Conservation (phyloP, 2,113 vertebrate species). For the Carlito syrichta region DNA sequence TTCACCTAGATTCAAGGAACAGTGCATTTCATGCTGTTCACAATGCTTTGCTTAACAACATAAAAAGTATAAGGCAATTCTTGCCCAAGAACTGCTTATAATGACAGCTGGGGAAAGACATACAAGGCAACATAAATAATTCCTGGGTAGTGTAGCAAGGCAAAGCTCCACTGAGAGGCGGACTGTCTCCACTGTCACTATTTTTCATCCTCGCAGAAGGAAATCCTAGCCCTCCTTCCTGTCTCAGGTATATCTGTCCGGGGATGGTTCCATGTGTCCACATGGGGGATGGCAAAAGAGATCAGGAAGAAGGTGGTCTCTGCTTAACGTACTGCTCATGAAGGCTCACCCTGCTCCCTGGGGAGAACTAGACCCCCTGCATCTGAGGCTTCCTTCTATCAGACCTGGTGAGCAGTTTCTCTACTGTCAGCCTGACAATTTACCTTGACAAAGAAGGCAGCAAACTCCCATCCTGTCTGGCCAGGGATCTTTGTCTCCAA, state of each 20-base stretch:
- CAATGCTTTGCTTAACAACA: not conserved
- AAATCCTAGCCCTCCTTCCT: fast-evolving
- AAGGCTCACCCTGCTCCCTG: fast-evolving
- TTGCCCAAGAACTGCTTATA: not conserved
- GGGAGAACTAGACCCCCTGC: not conserved
- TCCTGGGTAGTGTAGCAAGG: not conserved
- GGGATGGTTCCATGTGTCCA: fast-evolving
- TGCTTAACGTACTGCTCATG: fast-evolving
- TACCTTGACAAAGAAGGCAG: not conserved
- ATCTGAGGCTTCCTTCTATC: fast-evolving
- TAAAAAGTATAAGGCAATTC: not conserved
- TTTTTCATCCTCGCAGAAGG: not conserved
- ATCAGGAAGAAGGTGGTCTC: not conserved
- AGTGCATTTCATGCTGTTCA: not conserved
- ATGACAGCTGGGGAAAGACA: not conserved
- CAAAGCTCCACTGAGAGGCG: fast-evolving
- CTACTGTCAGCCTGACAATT: fast-evolving
- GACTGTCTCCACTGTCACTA: too few relatives aligned
- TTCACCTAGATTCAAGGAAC: not conserved
- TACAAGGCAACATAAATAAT: not conserved
- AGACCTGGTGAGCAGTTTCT: not conserved
- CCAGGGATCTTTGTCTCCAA: not conserved
- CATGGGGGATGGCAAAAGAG: fast-evolving
- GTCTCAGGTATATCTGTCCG: fast-evolving
- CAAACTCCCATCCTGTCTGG: not conserved